Evolutionary conservation across 2,797 vertebrate species (phyloP).

Genomic region (Eulemur coronatus): DNA sequence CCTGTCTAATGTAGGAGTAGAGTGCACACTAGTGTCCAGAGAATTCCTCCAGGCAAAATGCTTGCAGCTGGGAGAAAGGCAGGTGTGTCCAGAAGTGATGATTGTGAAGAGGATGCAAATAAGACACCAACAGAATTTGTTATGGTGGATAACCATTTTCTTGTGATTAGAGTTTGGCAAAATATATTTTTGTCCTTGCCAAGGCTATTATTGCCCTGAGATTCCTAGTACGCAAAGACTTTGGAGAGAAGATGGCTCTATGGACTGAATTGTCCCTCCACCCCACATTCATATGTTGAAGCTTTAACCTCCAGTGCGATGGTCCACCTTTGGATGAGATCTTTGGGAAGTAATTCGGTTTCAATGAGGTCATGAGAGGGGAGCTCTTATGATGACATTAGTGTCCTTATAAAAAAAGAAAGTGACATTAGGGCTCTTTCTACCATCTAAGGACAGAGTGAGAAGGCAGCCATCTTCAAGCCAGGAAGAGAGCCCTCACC

Average conservation of each 20-base stretch:
- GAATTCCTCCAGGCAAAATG: neutral
- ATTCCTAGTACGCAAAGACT: neutral
- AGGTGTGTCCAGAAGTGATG: neutral
- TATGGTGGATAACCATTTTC: neutral
- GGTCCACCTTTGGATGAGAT: neutral
- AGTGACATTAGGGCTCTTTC: neutral
- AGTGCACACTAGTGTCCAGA: neutral
- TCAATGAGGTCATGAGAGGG: neutral
- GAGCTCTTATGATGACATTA: neutral
- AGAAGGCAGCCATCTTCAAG: neutral
- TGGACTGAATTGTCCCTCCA: neutral
- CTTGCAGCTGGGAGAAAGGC: neutral
- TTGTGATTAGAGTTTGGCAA: neutral
- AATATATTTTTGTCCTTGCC: neutral
- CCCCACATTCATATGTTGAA: neutral
- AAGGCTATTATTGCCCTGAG: neutral
- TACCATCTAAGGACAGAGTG: neutral
- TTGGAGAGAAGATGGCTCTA: neutral
- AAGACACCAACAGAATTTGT: neutral
- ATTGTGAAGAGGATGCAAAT: neutral
- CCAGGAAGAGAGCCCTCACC: neutral
- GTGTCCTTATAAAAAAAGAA: neutral
- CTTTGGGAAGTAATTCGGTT: neutral
- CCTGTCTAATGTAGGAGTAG: neutral
- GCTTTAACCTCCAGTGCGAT: neutral